A percentile compares a stretch with the other conserved stretches of the same genome.
Conservation (phyloP, 2,888 invertebrate genomes). For the Anagyrus pseudococci region DNA sequence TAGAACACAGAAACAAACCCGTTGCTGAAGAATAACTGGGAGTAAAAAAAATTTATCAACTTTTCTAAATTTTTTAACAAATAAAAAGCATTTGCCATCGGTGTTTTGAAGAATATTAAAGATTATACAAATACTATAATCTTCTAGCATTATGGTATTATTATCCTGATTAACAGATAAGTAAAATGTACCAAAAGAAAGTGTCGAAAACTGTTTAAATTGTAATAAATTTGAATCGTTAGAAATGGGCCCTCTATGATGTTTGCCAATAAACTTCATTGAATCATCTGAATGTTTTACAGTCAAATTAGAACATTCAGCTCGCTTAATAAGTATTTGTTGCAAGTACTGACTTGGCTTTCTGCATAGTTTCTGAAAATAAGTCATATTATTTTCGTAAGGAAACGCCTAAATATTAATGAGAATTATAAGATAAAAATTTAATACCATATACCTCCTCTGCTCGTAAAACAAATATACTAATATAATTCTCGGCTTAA, state of each 20-base stretch:
- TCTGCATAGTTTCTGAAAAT: slow-evolving; percentile 15
- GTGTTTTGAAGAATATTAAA: slow-evolving; percentile 8
- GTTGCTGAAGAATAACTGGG: not conserved
- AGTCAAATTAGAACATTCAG: not conserved
- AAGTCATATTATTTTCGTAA: slow-evolving; percentile 35
- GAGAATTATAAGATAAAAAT: slow-evolving; percentile 27
- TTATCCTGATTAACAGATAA: not conserved
- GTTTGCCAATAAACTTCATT: slow-evolving; percentile 1
- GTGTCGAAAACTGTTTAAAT: not conserved
- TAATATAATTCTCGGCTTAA: slow-evolving; percentile 1
- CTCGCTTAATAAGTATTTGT: slow-evolving; percentile 18
- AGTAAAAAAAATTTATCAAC: slow-evolving; percentile 10
- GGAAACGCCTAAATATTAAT: slow-evolving; percentile 32
- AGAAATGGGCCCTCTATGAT: not conserved
- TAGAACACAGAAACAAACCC: not conserved
- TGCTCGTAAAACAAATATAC: slow-evolving; percentile 11
- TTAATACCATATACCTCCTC: slow-evolving; percentile 9
- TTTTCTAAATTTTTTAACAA: not conserved
- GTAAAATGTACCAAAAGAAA: not conserved
- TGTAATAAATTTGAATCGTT: not conserved
- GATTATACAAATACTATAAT: slow-evolving; percentile 2
- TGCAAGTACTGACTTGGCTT: slow-evolving; percentile 17
- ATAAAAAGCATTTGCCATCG: not conserved
- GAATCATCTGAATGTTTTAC: not conserved
- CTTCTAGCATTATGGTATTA: not conserved